Conservation (phyloP, 2,888 invertebrate genomes). For the Gisinianus flammeolus region DNA sequence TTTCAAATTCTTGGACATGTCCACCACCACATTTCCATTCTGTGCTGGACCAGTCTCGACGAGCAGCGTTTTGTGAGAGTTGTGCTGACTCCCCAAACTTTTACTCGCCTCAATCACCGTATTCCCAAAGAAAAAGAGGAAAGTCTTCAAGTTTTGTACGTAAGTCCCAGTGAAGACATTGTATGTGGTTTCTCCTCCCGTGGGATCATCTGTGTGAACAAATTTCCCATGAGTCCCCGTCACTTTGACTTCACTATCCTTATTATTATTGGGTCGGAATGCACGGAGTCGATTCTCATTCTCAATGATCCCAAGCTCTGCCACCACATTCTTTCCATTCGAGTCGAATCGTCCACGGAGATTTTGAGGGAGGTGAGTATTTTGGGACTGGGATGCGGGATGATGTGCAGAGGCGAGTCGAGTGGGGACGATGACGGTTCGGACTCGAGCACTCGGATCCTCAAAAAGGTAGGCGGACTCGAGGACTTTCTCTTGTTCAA, state of each 20-base stretch:
- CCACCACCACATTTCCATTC: slow-evolving; percentile 56
- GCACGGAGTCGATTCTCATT: slow-evolving; percentile 46
- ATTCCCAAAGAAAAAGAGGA: slow-evolving; percentile 61
- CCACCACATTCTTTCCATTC: slow-evolving; percentile 46
- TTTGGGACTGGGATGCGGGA: background rate
- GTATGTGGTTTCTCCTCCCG: slow-evolving; percentile 59
- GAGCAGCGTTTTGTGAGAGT: slow-evolving; percentile 44
- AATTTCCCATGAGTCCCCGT: slow-evolving; percentile 60
- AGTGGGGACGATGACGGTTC: slow-evolving; percentile 32
- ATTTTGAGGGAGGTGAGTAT: slow-evolving; percentile 45
- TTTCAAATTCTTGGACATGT: slow-evolving; percentile 58
- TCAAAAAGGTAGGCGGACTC: slow-evolving; percentile 30
- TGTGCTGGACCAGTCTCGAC: slow-evolving; percentile 56
- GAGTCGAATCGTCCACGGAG: slow-evolving; percentile 49
- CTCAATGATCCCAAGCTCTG: slow-evolving; percentile 51
- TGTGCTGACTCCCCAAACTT: background rate
- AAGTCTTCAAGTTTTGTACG: slow-evolving; percentile 59
- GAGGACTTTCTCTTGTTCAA: slow-evolving; percentile 23
- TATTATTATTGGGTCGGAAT: slow-evolving; percentile 47
- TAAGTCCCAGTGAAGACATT: slow-evolving; percentile 61
- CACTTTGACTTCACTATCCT: slow-evolving; percentile 59
- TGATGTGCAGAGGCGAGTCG: background rate
- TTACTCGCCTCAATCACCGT: slow-evolving; percentile 55
- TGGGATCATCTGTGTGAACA: slow-evolving; percentile 53
- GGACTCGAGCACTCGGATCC: background rate